Conservation (phyloP, 1,140 invertebrate genomes). For the Nylanderia fulva region DNA sequence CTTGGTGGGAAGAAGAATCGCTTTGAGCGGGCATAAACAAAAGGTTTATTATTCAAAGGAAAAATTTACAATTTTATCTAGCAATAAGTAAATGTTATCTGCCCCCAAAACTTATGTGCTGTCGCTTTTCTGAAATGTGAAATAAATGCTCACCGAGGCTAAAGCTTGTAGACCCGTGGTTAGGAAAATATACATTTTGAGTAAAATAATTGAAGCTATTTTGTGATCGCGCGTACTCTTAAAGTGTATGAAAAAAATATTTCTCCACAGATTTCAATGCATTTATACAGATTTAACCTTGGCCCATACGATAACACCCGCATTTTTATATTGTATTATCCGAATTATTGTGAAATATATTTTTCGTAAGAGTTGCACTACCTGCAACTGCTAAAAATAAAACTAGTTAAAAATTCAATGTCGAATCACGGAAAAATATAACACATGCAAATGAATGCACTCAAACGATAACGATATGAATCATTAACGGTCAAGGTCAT, state of each 20-base stretch:
- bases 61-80: not conserved
- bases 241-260: not conserved
- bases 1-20: slow-evolving; percentile 17
- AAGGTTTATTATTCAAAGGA: not conserved
- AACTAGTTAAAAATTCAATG: not conserved
- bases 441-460: not conserved
- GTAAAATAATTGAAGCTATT: not conserved
- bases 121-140: not conserved
- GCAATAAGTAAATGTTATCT: not conserved
- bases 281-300: not conserved
- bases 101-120: not conserved
- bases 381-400: not conserved
- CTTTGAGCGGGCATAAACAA: not conserved
- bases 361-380: not conserved
- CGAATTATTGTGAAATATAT: not conserved
- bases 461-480: not conserved
- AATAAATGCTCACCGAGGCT: too few species aligned
- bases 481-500: too few species aligned
- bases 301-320: not conserved
- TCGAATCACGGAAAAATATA: not conserved
- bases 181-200: not conserved
- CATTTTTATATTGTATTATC: not conserved
- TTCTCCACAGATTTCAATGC: not conserved
- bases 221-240: not conserved
- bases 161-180: not conserved